phyloP scores from a whole-genome alignment of 1,140 invertebrate genomes.

The Orussus abietinus region DNA sequence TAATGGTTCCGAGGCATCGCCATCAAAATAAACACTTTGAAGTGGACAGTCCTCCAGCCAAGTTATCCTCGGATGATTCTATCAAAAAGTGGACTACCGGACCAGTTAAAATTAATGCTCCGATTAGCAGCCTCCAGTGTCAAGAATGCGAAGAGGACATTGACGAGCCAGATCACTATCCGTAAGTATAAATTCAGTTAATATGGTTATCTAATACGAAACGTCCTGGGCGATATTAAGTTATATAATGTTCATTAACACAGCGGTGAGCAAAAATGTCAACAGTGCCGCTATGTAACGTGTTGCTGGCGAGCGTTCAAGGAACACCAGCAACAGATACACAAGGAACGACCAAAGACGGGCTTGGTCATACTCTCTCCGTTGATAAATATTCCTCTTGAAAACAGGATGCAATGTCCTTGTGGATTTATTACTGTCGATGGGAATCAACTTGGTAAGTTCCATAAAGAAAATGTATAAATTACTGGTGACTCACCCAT shows the following conservation, averaged over 20 bases:
- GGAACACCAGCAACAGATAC: slow-evolving; percentile 64
- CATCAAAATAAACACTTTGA: slow-evolving; percentile 54
- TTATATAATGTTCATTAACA: slow-evolving; percentile 17
- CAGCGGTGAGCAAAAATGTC: slow-evolving; percentile 69
- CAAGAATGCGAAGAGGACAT: slow-evolving; percentile 69
- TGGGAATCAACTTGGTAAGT: slow-evolving; percentile 54
- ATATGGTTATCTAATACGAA: slow-evolving; percentile 9
- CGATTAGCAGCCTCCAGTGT: slow-evolving; percentile 48
- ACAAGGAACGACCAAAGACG: slow-evolving; percentile 56
- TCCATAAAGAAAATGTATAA: slow-evolving; percentile 15
- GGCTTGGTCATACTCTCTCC: slow-evolving; percentile 53
- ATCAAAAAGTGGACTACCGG: slow-evolving; percentile 40
- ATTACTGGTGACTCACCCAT: too few relatives aligned
- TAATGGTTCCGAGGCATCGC: slow-evolving; percentile 48
- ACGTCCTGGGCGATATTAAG: slow-evolving; percentile 3
- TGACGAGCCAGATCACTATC: slow-evolving; percentile 63
- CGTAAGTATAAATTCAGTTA: slow-evolving; percentile 52
- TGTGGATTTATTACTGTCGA: slow-evolving; percentile 69
- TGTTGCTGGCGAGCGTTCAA: slow-evolving; percentile 72
- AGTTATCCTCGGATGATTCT: slow-evolving; percentile 31
- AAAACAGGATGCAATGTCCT: slow-evolving; percentile 65
- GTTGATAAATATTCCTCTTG: slow-evolving; percentile 51
- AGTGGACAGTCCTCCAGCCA: slow-evolving; percentile 25
- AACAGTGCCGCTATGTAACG: slow-evolving; percentile 71
- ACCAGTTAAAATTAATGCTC: slow-evolving; percentile 36